Percentiles rank a stretch among this genome's conserved stretches.
Evolutionary conservation across 1,140 invertebrate genomes (phyloP).

Genomic region (Neodiprion virginianus): DNA sequence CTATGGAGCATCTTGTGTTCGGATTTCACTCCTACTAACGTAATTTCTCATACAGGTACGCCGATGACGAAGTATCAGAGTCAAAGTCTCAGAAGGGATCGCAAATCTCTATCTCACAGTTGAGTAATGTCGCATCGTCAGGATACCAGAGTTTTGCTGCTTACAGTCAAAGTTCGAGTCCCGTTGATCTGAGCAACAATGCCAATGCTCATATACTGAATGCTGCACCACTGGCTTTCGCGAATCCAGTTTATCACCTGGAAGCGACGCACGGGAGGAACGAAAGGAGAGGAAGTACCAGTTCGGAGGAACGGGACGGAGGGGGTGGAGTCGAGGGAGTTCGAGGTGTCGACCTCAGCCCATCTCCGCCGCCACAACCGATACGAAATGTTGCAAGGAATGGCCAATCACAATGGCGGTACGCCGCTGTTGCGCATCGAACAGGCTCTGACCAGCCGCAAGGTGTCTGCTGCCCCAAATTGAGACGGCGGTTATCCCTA

Average conservation of each 20-base stretch:
- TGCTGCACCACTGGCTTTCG: constrained; percentile 79
- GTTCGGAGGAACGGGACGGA: constrained; percentile 60
- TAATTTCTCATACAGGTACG: constrained; percentile 34
- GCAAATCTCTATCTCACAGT: constrained; percentile 75
- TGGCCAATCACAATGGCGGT: constrained; percentile 55
- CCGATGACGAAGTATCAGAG: constrained; percentile 58
- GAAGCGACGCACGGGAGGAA: constrained; percentile 57
- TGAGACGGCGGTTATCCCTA: constrained; percentile 70
- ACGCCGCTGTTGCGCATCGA: constrained; percentile 41
- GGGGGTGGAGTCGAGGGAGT: constrained; percentile 52
- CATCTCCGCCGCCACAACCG: constrained; percentile 50
- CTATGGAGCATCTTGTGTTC: no score
- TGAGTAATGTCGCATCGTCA: constrained; percentile 84
- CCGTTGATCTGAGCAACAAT: constrained; percentile 74
- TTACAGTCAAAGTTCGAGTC: constrained; percentile 88
- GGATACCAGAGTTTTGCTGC: constrained; percentile 91
- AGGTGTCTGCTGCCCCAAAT: constrained; percentile 49
- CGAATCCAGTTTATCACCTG: constrained; percentile 86
- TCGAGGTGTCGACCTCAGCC: constrained; percentile 55
- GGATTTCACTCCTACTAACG: no score
- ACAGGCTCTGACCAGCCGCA: constrained; percentile 51
- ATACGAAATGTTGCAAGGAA: constrained; percentile 63
- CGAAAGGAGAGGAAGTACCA: constrained; percentile 56
- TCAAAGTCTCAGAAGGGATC: constrained; percentile 60
- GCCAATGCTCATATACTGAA: constrained; percentile 63